Evolutionary conservation across 2,113 vertebrate genomes (phyloP).

Genomic region (Microcebus tavaratra): DNA sequence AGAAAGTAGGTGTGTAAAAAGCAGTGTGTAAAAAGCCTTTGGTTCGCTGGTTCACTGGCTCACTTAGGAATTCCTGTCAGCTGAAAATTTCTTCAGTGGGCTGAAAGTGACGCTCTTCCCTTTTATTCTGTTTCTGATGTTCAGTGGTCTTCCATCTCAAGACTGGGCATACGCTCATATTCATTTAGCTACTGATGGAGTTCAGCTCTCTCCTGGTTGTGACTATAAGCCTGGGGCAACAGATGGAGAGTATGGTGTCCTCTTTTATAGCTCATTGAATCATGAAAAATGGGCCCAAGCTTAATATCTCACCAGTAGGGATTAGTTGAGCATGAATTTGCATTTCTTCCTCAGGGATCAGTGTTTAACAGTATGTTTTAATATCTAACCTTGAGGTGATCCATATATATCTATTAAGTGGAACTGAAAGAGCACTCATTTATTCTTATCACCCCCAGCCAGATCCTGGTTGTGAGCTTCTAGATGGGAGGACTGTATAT

Average conservation of each 20-base stretch:
- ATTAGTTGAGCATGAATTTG: not conserved
- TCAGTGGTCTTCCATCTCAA: not conserved
- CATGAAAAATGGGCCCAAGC: not conserved
- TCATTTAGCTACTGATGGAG: not conserved
- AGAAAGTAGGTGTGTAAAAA: rapidly evolving
- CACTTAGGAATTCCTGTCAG: not conserved
- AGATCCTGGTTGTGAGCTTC: not conserved
- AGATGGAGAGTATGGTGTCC: not conserved
- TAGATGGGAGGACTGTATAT: not conserved
- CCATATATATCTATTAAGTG: not conserved
- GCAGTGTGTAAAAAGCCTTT: not conserved
- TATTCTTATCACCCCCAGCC: not conserved
- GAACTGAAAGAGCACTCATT: not conserved
- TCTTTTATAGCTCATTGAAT: constrained; percentile 43
- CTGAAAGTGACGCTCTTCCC: not conserved
- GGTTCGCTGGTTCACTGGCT: no score
- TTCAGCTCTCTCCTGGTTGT: not conserved
- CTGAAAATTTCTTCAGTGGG: not conserved
- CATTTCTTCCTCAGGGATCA: constrained; percentile 33
- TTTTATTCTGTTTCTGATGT: not conserved
- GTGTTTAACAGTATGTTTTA: constrained; percentile 35
- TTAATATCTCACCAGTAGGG: not conserved
- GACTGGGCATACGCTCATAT: not conserved
- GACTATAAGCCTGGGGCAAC: not conserved
- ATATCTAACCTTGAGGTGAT: constrained; percentile 20